phyloP scores from a whole-genome alignment of 2,797 vertebrate genomes.

The Xenops minutus region DNA sequence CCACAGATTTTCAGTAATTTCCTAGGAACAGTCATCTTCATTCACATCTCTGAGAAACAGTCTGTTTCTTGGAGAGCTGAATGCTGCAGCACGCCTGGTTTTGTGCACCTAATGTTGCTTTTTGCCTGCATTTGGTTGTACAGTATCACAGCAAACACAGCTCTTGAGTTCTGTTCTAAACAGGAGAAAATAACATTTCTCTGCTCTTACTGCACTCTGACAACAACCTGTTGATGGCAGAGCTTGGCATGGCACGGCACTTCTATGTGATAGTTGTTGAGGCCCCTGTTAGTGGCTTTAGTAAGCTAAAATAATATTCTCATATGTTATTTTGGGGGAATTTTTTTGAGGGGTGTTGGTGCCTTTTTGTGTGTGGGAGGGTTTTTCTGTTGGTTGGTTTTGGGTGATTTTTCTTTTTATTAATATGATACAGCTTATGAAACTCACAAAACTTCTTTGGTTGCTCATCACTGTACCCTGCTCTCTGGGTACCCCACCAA shows the following conservation, averaged over 20 bases:
- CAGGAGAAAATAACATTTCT: neutral
- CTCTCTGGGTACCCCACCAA: neutral
- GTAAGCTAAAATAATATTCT: neutral
- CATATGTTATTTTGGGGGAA: fast-evolving
- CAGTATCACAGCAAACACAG: neutral
- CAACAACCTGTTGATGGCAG: neutral
- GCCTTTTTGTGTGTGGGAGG: neutral
- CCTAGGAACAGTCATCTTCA: neutral
- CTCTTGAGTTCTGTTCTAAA: neutral
- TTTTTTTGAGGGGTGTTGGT: neutral
- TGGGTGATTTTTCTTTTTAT: neutral
- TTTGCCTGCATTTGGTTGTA: neutral
- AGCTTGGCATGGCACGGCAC: fast-evolving
- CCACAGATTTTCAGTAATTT: neutral
- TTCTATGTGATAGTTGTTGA: neutral
- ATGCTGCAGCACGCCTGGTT: neutral
- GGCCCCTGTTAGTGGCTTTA: neutral
- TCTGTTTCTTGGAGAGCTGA: neutral
- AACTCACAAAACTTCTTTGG: neutral
- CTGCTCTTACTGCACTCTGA: neutral
- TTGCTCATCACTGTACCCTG: neutral
- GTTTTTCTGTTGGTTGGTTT: neutral
- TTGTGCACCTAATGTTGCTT: neutral
- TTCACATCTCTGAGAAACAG: neutral
- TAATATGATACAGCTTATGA: neutral